Evolutionary conservation across 2,797 vertebrate species (phyloP).

Genomic region (Bovichtus variegatus): DNA sequence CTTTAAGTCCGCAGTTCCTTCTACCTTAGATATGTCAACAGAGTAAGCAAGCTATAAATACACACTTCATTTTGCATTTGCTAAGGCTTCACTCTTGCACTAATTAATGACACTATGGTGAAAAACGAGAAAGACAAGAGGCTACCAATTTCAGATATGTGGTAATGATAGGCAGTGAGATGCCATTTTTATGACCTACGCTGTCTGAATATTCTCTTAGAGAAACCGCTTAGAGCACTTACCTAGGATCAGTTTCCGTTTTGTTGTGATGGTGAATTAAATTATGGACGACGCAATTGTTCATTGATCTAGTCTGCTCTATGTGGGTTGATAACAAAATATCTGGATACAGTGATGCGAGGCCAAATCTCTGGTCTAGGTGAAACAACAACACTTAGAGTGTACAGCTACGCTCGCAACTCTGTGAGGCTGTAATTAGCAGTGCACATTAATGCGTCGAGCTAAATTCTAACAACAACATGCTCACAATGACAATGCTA

Average conservation of each 20-base stretch:
- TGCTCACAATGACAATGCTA: too few species aligned
- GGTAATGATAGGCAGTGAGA: not conserved
- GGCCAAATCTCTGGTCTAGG: not conserved
- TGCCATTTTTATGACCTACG: conserved; percentile 4
- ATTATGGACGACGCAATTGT: not conserved
- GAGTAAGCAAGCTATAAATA: conserved; percentile 38
- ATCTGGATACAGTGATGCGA: not conserved
- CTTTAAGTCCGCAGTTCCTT: not conserved
- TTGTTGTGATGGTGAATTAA: conserved; percentile 3
- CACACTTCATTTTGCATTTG: not conserved
- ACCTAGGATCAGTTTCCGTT: conserved; percentile 17
- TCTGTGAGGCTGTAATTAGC: not conserved
- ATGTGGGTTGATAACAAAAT: not conserved
- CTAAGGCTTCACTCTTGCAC: not conserved
- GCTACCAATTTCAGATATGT: conserved; percentile 11
- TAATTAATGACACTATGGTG: not conserved
- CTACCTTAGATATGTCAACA: not conserved
- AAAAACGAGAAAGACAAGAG: conserved; percentile 12
- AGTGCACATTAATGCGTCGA: not conserved
- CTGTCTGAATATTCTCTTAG: conserved; percentile 24
- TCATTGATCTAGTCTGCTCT: not conserved
- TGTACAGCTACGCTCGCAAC: not conserved
- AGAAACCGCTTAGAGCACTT: conserved; percentile 19
- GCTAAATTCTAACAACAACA: not conserved
- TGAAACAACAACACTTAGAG: not conserved